These are phyloP conservation scores for Cetoscarus ocellatus DNA, from an alignment of 2,797 vertebrate species.

Conservation along the genomic window DNA sequence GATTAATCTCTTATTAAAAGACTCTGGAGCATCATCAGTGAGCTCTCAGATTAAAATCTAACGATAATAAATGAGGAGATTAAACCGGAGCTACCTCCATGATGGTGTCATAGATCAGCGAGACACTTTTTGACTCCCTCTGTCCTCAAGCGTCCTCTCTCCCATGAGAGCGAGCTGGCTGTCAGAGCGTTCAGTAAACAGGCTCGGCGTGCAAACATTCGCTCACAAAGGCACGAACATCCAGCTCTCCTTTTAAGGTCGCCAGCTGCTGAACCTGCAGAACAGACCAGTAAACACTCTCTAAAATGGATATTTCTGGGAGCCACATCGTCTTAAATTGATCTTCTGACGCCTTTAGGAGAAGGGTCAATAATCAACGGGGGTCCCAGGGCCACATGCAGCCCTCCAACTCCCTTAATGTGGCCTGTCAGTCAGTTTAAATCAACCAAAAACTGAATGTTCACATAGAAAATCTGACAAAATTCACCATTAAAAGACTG, in stretches of 20 bases:
- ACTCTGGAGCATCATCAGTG: not conserved
- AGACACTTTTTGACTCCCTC: not conserved
- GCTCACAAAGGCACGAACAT: conserved; percentile 65
- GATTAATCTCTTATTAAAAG: not conserved
- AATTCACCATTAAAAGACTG: no score
- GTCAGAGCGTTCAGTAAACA: conserved; percentile 49
- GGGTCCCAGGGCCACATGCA: no score
- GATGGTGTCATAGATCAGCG: conserved; percentile 1
- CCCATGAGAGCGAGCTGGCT: conserved; percentile 22
- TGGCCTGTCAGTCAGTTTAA: no score
- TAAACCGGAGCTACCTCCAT: not conserved
- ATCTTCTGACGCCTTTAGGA: no score
- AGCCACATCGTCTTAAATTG: no score
- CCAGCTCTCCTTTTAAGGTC: conserved; percentile 75
- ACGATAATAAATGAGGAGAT: not conserved
- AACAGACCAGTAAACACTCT: conserved; percentile 7
- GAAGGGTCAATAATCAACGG: no score
- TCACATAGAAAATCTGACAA: no score
- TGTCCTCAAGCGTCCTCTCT: not conserved
- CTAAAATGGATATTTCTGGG: no score
- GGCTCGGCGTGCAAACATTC: conserved; percentile 55
- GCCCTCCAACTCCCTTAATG: no score
- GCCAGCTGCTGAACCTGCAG: conserved; percentile 23
- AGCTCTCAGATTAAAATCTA: not conserved
- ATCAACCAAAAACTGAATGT: no score